Conservation (phyloP, 2,113 vertebrate genomes). For the Noturus placidus region DNA sequence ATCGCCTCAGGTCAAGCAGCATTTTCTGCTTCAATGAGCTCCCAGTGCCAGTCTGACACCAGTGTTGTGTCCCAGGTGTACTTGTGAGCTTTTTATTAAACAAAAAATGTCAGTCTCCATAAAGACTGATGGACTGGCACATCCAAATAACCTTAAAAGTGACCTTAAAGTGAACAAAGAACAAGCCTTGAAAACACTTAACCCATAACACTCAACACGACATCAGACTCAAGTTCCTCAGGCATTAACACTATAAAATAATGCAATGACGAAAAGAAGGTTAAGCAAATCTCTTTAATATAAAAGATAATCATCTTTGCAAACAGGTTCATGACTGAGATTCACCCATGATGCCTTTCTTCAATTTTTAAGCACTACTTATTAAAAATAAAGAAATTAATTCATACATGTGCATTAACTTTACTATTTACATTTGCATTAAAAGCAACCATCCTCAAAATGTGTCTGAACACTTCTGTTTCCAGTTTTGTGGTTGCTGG, state of each 20-base stretch:
- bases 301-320: too few relatives aligned
- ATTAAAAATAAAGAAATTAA: not conserved
- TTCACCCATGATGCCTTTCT: not conserved
- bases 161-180: not conserved
- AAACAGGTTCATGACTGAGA: not conserved
- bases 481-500: not conserved
- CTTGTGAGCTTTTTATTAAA: not conserved
- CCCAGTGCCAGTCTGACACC: not conserved
- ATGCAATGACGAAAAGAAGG: not conserved
- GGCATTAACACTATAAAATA: not conserved
- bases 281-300: not conserved
- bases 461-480: not conserved
- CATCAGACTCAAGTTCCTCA: not conserved
- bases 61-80: not conserved
- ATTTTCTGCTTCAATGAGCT: not conserved
- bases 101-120: not conserved
- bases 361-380: not conserved
- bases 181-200: not conserved
- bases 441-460: not conserved
- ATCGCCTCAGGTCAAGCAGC: not conserved
- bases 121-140: not conserved
- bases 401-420: not conserved
- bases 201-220: not conserved
- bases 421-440: not conserved
- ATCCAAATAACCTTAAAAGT: too few relatives aligned